Evolutionary conservation across 2,797 vertebrate species (phyloP), one percentile per base, ranked within the genome.

Genomic region (Acomys russatus): DNA sequence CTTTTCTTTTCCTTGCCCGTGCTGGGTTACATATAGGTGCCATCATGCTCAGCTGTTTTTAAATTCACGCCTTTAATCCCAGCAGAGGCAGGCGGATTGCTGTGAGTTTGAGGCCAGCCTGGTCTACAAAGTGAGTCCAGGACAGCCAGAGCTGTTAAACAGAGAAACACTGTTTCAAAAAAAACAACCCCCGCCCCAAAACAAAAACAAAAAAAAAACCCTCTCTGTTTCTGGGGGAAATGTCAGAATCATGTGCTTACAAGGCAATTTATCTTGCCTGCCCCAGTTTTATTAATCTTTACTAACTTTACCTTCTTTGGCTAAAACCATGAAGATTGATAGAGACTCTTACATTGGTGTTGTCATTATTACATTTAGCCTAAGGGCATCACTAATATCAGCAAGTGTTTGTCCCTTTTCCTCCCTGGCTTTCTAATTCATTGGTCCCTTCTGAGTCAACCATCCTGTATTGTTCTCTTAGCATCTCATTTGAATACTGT

Each of bases 371-470:
- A 84, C 84, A n/a, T 18, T 90, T 90, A 76, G 12, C 80, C 51
- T 84, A 66, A 85, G 63, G 68, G 33, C 22, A 66, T 88, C 28
- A 25, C 49, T 90, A 73, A 83, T 54, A 92, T 33, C 30, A 35
- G 5, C 70, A 91, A 90, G 17, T 59, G 20, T 54, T 94, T 95
- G 44, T 28, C 95, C 44, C 6, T 23, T 20, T 92, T 14, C 87
- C 33, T 92, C 20, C 64, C 49, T 68, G 78, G 68, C 14, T 70
- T 96, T 97, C 56, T n/a, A 38, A 61, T 86, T 94, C 56, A 71
- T 35, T 66, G 54, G 33, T 35, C 38, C 9, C 7, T 20, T 93
- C 20, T 73, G 4, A 25, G 9, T n/a, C 88, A 86, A 91, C 14
- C 23, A 56, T 6, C 10, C 85, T 77, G 3, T 33, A 38, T 76